Base-by-base conservation (phyloP, 2,797 vertebrate genomes). In the Mastacembelus armatus region DNA sequence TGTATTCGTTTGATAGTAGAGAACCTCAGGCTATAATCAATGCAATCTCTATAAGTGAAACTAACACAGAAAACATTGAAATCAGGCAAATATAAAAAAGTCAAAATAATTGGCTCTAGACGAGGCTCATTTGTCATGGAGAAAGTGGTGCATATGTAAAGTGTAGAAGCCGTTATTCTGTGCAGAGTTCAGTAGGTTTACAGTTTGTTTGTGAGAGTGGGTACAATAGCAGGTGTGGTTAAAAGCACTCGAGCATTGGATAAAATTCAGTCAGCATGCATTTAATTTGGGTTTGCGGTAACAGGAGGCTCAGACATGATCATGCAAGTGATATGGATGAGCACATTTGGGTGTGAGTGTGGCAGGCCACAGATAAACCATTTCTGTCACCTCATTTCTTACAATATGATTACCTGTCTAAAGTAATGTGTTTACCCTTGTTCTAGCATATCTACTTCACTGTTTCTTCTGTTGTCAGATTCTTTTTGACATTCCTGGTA, bases 341-440 rank as follows among this genome's bases (percentile, higher is more conserved):
- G 71, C 47, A 55, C 54, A 61, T 68, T 70, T 67, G 29, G 38
- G 51, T 18, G 2, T 30, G 49, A 72, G 54, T 11, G 43, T 47
- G 55, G 61, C 56, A 77, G 74, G 49, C 51, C 32, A 39, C 64
- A 55, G 80, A 85, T 77, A 77, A 89, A 86, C 71, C 49, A 49
- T 49, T 84, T 81, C 51, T 87, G 83, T 83, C 85, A 88, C 76
- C 48, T 87, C 36, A 77, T 88, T 71, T 62, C 63, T 70, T 48
- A 38, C 40, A 71, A 49, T 77, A 57, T 79, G 72, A 89, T 86
- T 79, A 76, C 72, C 61, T 86, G 74, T 78, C 64, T 45, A 1
- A 52, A 55, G 54, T 67, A 71, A 81, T 77, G 60, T 55, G 19
- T 64, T 66, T 55, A n/a, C 19, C 43, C 49, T 67, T 77, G 12